Evolutionary conservation across 2,888 invertebrate genomes (phyloP).

Genomic region (Cataglyphis livida): DNA sequence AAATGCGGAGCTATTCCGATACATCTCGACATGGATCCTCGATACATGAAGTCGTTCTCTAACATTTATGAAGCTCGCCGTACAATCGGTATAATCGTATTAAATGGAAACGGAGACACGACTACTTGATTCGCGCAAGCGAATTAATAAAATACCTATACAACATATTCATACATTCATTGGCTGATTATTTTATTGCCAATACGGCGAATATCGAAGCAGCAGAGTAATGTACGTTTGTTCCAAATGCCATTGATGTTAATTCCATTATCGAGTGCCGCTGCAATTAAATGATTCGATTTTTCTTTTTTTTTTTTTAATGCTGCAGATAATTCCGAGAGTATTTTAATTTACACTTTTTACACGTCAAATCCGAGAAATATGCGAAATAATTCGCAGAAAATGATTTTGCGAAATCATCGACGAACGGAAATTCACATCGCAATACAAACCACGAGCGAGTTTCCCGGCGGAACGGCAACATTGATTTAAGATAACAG

Average conservation of each 20-base stretch:
- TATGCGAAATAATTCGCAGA: background rate
- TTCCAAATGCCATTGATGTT: conserved; percentile 43
- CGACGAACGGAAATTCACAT: conserved; percentile 7
- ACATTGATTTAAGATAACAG: conserved; percentile 69
- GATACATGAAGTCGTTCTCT: conserved; percentile 17
- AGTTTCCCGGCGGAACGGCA: conserved; percentile 51
- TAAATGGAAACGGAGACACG: conserved; percentile 17
- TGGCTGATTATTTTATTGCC: conserved; percentile 20
- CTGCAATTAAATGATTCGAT: conserved; percentile 18
- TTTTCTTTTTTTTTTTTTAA: background rate
- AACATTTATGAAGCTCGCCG: conserved; percentile 36
- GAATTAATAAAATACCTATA: conserved; percentile 33
- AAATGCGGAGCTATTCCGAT: conserved; percentile 25
- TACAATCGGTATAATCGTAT: conserved; percentile 1
- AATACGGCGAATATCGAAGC: conserved; percentile 35
- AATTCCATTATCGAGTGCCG: conserved; percentile 41
- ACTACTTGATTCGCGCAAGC: conserved; percentile 14
- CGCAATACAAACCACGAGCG: background rate
- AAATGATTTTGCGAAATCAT: conserved; percentile 18
- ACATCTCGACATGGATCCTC: background rate
- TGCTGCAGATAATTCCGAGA: conserved; percentile 12
- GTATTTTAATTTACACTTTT: conserved; percentile 6
- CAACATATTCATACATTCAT: conserved; percentile 31
- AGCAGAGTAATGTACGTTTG: conserved; percentile 31
- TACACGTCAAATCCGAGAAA: background rate